These are phyloP conservation scores for Thamnaconus septentrionalis DNA, from an alignment of 2,113 vertebrate genomes.

Conservation along the genomic window DNA sequence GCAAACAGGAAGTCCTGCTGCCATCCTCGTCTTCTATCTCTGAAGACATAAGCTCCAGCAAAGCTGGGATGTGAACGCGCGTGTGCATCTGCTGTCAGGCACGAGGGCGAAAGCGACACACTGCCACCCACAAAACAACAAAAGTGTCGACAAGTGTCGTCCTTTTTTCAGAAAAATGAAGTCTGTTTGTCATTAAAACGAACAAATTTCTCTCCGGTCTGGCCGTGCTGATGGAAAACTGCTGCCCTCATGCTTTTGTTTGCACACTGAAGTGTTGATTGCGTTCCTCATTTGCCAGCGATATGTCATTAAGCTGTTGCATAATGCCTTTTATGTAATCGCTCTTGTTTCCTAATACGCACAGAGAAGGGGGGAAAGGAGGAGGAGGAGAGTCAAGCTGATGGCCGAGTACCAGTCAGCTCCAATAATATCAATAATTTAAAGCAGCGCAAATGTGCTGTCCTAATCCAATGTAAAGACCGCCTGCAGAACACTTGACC, in stretches of 20 bases:
- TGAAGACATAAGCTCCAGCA: conserved; percentile 7
- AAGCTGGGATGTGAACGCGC: conserved; percentile 9
- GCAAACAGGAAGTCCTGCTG: conserved; percentile 35
- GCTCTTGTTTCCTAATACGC: conserved; percentile 30
- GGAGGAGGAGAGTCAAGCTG: conserved; percentile 10
- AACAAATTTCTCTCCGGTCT: too few relatives aligned
- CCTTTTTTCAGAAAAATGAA: not conserved
- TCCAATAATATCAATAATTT: conserved; percentile 41
- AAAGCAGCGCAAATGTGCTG: conserved; percentile 33
- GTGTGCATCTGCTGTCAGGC: conserved; percentile 18
- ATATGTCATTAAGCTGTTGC: conserved; percentile 24
- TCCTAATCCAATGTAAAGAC: conserved; percentile 10
- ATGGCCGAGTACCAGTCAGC: conserved; percentile 30
- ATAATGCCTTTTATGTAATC: conserved; percentile 56
- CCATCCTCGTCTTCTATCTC: not conserved
- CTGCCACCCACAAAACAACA: too few relatives aligned
- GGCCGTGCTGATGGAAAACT: not conserved
- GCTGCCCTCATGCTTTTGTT: not conserved
- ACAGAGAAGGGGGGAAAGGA: conserved; percentile 16
- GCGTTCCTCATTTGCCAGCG: conserved; percentile 26
- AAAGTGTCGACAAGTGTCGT: not conserved
- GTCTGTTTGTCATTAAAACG: too few relatives aligned
- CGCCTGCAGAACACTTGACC: conserved; percentile 8
- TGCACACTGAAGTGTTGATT: conserved; percentile 17
- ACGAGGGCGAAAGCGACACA: conserved; percentile 1